Conservation (phyloP, 2,888 invertebrate genomes). For the Xestia c-nigrum region DNA sequence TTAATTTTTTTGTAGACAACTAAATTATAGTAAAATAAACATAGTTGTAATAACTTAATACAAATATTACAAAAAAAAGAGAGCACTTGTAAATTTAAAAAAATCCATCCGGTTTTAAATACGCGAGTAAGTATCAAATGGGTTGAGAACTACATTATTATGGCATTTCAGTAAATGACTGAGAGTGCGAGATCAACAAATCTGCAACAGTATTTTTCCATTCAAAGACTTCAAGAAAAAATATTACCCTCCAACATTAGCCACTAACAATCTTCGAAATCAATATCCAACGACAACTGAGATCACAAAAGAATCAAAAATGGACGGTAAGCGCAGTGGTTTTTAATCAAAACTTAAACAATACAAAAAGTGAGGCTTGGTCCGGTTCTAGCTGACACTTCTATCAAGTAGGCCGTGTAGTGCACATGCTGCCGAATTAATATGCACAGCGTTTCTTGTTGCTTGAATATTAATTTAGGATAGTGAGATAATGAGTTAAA, state of each 20-base stretch:
- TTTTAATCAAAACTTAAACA: constrained; percentile 77
- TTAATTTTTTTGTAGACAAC: no score
- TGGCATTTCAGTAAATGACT: not conserved
- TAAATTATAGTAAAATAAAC: no score
- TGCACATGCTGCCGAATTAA: constrained; percentile 59
- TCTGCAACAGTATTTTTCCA: not conserved
- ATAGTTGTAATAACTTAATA: no score
- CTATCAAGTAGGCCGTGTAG: constrained; percentile 67
- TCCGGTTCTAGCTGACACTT: constrained; percentile 71
- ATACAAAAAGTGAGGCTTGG: constrained; percentile 69
- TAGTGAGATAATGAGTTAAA: constrained; percentile 14
- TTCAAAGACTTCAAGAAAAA: not conserved
- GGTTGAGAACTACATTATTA: not conserved
- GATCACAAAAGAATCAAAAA: constrained; percentile 51
- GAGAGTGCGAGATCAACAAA: not conserved
- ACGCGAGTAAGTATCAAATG: not conserved
- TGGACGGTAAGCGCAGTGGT: constrained; percentile 53
- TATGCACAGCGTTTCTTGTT: constrained; percentile 38
- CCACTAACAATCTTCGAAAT: constrained; percentile 17
- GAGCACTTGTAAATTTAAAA: no score
- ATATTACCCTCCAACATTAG: not conserved
- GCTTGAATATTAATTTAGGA: constrained; percentile 35
- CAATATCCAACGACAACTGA: constrained; percentile 34
- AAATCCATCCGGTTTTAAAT: not conserved
- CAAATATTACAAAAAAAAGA: no score